phyloP scores from a whole-genome alignment of 2,888 invertebrate genomes.

The Hirtodrosophila confusa region DNA sequence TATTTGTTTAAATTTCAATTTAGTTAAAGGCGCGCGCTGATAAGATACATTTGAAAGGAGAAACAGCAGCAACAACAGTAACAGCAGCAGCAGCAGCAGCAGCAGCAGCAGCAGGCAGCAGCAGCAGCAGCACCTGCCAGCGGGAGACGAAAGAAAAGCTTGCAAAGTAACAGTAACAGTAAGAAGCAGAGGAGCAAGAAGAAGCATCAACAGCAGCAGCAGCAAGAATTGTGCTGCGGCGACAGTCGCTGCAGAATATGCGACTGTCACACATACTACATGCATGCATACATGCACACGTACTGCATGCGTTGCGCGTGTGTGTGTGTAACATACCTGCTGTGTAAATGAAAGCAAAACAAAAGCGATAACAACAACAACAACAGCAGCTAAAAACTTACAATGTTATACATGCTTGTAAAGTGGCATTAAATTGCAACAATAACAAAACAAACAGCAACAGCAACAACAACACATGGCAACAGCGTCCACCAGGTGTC shows the following conservation, averaged over 20 bases:
- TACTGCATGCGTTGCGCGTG: constrained; percentile 7
- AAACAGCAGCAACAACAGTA: constrained; percentile 10
- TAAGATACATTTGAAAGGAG: constrained; percentile 49
- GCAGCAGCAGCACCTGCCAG: constrained; percentile 19
- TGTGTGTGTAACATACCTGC: constrained; percentile 22
- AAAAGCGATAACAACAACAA: constrained; percentile 31
- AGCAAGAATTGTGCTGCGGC: constrained; percentile 38
- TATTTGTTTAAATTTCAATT: constrained; percentile 47
- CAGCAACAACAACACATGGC: constrained; percentile 35
- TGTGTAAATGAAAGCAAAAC: constrained; percentile 49
- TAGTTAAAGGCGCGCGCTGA: constrained; percentile 41
- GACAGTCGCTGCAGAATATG: constrained; percentile 43
- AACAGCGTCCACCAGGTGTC: constrained; percentile 51
- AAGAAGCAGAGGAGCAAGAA: constrained; percentile 8
- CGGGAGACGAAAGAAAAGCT: constrained; percentile 27
- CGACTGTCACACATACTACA: constrained; percentile 24
- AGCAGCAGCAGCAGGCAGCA: constrained; percentile 2
- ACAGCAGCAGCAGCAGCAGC: constrained; percentile 1
- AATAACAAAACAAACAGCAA: constrained; percentile 55
- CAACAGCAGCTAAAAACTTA: constrained; percentile 24
- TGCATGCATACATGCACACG: constrained; percentile 1
- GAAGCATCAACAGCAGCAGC: constrained; percentile 3
- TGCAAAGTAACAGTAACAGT: not conserved
- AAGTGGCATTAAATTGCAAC: constrained; percentile 68
- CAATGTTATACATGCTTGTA: constrained; percentile 62